Evolutionary conservation across 2,797 vertebrate species (phyloP).

Genomic region (Spatula clypeata): DNA sequence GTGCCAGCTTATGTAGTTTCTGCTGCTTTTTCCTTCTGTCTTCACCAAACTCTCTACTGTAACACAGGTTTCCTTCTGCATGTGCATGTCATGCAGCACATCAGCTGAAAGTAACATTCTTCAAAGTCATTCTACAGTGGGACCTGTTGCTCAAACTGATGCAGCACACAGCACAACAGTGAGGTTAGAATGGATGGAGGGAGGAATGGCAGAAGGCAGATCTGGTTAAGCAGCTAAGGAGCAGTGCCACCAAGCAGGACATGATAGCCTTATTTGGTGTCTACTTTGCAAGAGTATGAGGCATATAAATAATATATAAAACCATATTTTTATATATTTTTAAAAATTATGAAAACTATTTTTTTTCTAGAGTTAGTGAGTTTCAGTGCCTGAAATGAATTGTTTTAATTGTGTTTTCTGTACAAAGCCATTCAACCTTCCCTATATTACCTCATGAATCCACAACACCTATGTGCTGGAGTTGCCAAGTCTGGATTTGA

Average conservation of each 20-base stretch:
- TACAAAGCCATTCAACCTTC: not conserved
- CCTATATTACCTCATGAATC: not conserved
- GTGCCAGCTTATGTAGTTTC: not conserved
- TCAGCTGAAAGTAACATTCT: not conserved
- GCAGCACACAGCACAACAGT: not conserved
- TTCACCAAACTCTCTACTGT: not conserved
- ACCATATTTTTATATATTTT: not conserved
- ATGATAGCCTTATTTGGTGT: not conserved
- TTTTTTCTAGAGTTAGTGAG: not conserved
- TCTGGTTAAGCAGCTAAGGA: not conserved
- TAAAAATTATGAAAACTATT: not conserved
- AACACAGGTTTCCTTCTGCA: not conserved
- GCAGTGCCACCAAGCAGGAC: not conserved
- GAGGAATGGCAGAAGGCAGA: not conserved
- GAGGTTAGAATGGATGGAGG: not conserved
- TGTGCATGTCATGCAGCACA: not conserved
- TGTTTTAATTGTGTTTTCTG: not conserved
- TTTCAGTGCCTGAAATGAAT: not conserved
- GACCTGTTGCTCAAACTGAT: conserved; percentile 7
- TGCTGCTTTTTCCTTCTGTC: not conserved
- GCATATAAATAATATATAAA: too few species aligned
- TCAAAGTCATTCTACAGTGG: conserved; percentile 5
- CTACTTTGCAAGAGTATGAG: not conserved
- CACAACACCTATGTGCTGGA: not conserved
- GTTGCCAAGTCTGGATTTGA: not conserved